Evolutionary conservation across 2,113 vertebrate genomes (phyloP).

Genomic region (Melanerpes formicivorus): DNA sequence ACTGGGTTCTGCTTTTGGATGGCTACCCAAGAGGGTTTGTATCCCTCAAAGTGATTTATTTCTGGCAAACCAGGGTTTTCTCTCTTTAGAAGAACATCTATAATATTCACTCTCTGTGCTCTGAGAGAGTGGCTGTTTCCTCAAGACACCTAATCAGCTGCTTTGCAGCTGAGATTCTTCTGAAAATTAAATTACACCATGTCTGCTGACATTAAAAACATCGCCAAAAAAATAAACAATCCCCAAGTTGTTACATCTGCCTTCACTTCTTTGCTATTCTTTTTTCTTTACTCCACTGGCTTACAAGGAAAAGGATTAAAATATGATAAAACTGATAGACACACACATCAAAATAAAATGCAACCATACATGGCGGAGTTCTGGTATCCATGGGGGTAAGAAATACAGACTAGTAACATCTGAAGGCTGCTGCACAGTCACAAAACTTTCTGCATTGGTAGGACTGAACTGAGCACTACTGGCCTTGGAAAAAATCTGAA

Average conservation of each 20-base stretch:
- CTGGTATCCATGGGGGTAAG: background rate
- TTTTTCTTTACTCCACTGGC: constrained; percentile 25
- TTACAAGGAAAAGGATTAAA: constrained; percentile 22
- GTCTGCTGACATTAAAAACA: constrained; percentile 53
- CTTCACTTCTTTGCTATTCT: constrained; percentile 12
- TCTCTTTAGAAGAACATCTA: constrained; percentile 17
- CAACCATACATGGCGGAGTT: background rate
- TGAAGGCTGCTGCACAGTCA: constrained; percentile 6
- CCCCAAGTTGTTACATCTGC: constrained; percentile 34
- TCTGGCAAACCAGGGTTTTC: background rate
- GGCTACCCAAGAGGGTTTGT: background rate
- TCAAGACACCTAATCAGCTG: constrained; percentile 12
- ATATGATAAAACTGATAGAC: constrained; percentile 19
- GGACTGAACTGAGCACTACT: background rate
- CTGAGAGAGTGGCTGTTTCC: constrained; percentile 13
- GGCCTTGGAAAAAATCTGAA: background rate
- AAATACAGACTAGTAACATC: constrained; percentile 16
- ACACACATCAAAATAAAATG: constrained; percentile 4
- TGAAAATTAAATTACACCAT: constrained; percentile 56
- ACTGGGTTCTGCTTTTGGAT: background rate
- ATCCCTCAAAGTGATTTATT: constrained; percentile 34
- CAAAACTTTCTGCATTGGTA: background rate
- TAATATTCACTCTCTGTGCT: background rate
- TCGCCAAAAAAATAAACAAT: background rate
- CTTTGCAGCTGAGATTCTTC: constrained; percentile 41